A percentile compares a stretch with the other conserved stretches of the same genome.
phyloP scores from a whole-genome alignment of 2,888 invertebrate species.

The Tetragnatha montana region DNA sequence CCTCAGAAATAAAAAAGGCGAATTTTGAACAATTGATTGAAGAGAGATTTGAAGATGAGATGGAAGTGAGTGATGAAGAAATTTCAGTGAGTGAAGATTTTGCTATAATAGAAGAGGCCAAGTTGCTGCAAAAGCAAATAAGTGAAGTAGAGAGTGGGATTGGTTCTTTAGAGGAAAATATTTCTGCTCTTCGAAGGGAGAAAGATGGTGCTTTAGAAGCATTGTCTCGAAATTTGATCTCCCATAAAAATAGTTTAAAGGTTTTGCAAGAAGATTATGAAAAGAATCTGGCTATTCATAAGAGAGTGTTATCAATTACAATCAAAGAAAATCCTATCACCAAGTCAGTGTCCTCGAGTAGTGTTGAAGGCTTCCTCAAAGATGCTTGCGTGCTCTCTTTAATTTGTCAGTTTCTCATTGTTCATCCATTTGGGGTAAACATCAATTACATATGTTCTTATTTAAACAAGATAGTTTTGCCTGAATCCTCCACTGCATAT shows the following conservation, averaged over 20 bases:
- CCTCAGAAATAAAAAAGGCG: constrained; percentile 85
- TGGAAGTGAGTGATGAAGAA: constrained; percentile 90
- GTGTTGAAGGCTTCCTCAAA: constrained; percentile 74
- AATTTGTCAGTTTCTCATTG: constrained; percentile 91
- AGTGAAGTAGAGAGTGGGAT: background rate
- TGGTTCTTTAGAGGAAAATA: background rate
- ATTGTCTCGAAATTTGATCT: background rate
- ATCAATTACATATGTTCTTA: constrained; percentile 93
- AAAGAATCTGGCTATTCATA: background rate
- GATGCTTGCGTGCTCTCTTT: constrained; percentile 76
- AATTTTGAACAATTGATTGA: constrained; percentile 83
- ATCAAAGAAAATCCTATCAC: background rate
- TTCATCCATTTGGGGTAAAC: constrained; percentile 94
- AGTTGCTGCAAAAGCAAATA: background rate
- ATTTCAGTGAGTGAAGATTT: constrained; percentile 77
- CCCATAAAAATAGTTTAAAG: background rate
- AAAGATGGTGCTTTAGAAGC: background rate
- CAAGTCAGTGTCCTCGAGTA: constrained; percentile 73
- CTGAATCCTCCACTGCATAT: constrained; percentile 82
- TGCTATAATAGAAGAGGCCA: constrained; percentile 30
- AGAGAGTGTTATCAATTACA: constrained; percentile 77
- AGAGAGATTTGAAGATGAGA: constrained; percentile 88
- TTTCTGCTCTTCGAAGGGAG: background rate
- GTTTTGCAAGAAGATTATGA: background rate
- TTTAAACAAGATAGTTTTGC: constrained; percentile 86